phyloP scores from a whole-genome alignment of 2,888 invertebrate species.

The Corythucha ciliata region DNA sequence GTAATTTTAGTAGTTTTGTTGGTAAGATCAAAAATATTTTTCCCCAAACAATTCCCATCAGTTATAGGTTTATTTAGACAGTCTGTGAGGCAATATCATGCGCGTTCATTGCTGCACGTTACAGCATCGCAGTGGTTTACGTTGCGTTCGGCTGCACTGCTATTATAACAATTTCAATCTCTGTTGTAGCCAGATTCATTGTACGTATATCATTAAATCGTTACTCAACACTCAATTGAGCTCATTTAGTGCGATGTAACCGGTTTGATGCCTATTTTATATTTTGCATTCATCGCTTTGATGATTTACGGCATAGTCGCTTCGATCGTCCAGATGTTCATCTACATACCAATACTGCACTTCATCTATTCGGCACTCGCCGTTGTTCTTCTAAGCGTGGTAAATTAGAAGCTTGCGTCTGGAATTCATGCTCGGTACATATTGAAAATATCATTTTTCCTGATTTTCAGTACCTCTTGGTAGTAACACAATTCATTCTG shows the following conservation, averaged over 20 bases:
- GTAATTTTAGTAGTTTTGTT: slow-evolving; percentile 7
- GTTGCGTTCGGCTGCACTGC: slow-evolving; percentile 14
- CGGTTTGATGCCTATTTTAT: slow-evolving; percentile 12
- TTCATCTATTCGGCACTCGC: slow-evolving; percentile 7
- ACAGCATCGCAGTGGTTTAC: slow-evolving; percentile 8
- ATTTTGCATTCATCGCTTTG: slow-evolving; percentile 5
- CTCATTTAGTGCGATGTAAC: slow-evolving; percentile 19
- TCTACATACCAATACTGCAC: slow-evolving; percentile 1
- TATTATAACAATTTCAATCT: slow-evolving; percentile 7
- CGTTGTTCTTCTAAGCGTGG: slow-evolving; percentile 12
- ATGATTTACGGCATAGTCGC: background rate
- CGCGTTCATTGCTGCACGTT: slow-evolving; percentile 7
- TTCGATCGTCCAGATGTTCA: slow-evolving; percentile 10
- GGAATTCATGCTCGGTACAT: too few relatives aligned
- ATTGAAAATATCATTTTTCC: background rate
- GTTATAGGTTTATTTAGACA: background rate
- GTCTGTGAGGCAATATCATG: background rate
- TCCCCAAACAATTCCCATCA: background rate
- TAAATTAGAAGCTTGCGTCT: too few relatives aligned
- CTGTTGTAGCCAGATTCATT: slow-evolving; percentile 5
- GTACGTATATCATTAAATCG: slow-evolving; percentile 1
- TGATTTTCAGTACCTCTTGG: slow-evolving; percentile 17
- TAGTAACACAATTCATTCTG: slow-evolving; percentile 18
- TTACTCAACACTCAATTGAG: background rate
- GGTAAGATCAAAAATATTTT: slow-evolving; percentile 1